phyloP scores from a whole-genome alignment of 2,113 vertebrate genomes.

The Apistogramma diplotaenia region DNA sequence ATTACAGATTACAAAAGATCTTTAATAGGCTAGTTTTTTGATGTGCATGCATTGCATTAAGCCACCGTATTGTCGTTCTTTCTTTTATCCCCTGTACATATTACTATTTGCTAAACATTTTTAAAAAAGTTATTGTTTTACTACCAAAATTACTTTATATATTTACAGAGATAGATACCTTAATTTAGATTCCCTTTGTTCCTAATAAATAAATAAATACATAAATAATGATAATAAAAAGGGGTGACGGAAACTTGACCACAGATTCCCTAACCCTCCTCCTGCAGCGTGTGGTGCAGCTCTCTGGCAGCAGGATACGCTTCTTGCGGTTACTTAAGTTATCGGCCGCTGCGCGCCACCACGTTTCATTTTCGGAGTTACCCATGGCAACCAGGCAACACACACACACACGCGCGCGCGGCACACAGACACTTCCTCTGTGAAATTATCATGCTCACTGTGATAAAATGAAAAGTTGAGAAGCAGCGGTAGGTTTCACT shows the following conservation, averaged over 20 bases:
- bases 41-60: not conserved
- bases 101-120: not conserved
- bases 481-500: not conserved
- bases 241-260: not conserved
- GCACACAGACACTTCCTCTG: constrained; percentile 35
- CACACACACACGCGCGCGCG: constrained; percentile 34
- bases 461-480: constrained; percentile 29
- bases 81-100: not conserved
- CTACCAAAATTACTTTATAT: not conserved
- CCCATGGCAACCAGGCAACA: constrained; percentile 72
- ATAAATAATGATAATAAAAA: not conserved
- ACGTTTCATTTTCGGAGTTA: constrained; percentile 55
- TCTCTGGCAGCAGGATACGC: not conserved
- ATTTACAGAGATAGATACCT: not conserved
- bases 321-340: not conserved
- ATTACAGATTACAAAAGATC: not conserved
- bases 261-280: not conserved
- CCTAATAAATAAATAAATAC: not conserved
- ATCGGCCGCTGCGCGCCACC: not conserved
- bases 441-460: not conserved
- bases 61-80: not conserved
- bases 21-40: not conserved
- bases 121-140: not conserved
- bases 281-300: not conserved
- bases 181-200: constrained; percentile 15